Evolutionary conservation across 1,140 invertebrate species (phyloP).

Genomic region (Drosophila pseudoobscura): DNA sequence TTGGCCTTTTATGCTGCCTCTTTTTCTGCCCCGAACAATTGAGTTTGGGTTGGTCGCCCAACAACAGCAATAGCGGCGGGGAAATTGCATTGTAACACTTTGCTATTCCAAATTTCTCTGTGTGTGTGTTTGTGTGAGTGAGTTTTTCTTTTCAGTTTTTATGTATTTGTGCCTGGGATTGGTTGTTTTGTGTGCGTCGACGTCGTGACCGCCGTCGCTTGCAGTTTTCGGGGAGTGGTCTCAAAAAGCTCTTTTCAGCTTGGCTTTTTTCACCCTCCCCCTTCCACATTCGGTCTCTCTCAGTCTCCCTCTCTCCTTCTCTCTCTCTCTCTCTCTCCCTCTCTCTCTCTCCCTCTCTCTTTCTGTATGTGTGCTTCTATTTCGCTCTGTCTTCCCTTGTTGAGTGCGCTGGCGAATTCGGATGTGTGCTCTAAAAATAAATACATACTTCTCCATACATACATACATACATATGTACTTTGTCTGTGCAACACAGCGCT

Average conservation of each 20-base stretch:
- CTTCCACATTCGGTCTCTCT: neutral
- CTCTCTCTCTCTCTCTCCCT: constrained; percentile 3
- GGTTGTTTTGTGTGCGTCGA: constrained; percentile 81
- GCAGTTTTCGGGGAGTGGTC: constrained; percentile 82
- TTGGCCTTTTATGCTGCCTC: constrained; percentile 48
- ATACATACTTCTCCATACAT: constrained; percentile 21
- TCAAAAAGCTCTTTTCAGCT: constrained; percentile 75
- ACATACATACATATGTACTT: neutral
- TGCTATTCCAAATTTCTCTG: constrained; percentile 31
- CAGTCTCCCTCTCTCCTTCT: neutral
- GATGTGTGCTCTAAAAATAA: constrained; percentile 63
- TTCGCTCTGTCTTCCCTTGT: constrained; percentile 13
- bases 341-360: constrained; percentile 31
- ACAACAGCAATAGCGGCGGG: constrained; percentile 58
- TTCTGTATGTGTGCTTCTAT: constrained; percentile 14
- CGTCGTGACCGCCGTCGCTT: constrained; percentile 64
- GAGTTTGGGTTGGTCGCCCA: constrained; percentile 76
- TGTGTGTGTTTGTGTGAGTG: constrained; percentile 6
- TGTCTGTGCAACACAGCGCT: neutral
- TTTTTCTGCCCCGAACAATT: constrained; percentile 63
- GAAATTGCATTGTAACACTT: constrained; percentile 82
- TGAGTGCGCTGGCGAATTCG: constrained; percentile 47
- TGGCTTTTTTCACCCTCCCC: constrained; percentile 38
- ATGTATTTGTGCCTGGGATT: constrained; percentile 79
- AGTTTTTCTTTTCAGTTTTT: constrained; percentile 59